Evolutionary conservation across 2,888 invertebrate genomes (phyloP).

Genomic region (Cheilosia variabilis): DNA sequence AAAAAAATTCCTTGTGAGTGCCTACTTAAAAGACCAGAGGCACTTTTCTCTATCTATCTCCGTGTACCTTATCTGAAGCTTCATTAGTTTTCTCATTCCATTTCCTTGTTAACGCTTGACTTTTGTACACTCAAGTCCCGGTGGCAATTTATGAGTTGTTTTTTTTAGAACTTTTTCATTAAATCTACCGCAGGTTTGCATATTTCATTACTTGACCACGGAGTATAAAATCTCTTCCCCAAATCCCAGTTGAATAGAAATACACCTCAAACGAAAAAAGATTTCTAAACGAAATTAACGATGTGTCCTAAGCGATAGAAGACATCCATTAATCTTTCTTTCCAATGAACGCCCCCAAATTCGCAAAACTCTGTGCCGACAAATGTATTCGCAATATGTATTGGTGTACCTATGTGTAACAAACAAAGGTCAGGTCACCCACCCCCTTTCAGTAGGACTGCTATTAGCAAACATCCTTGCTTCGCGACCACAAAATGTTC

Average conservation of each 20-base stretch:
- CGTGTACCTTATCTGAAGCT: no score
- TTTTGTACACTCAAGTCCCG: no score
- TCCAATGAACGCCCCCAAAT: conserved; percentile 58
- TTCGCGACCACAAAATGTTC: conserved; percentile 21
- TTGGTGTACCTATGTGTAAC: conserved; percentile 11
- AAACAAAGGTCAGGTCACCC: conserved; percentile 43
- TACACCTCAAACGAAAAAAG: conserved; percentile 21
- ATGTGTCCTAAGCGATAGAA: conserved; percentile 44
- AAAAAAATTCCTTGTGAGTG: no score
- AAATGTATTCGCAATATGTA: neutral
- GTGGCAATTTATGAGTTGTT: no score
- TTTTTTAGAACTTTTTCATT: no score
- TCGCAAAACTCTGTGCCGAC: neutral
- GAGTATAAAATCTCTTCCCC: no score
- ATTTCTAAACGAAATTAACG: conserved; percentile 52
- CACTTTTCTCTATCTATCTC: no score
- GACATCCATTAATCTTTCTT: conserved; percentile 63
- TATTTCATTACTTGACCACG: no score
- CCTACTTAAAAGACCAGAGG: no score
- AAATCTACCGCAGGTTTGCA: no score
- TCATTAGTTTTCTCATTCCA: no score
- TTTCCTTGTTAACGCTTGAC: no score
- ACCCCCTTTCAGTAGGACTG: conserved; percentile 22
- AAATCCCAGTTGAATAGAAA: neutral
- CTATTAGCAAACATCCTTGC: neutral